These are phyloP conservation scores for Ctenopoma kingsleyae DNA, from an alignment of 2,797 vertebrate species.

Conservation along the genomic window DNA sequence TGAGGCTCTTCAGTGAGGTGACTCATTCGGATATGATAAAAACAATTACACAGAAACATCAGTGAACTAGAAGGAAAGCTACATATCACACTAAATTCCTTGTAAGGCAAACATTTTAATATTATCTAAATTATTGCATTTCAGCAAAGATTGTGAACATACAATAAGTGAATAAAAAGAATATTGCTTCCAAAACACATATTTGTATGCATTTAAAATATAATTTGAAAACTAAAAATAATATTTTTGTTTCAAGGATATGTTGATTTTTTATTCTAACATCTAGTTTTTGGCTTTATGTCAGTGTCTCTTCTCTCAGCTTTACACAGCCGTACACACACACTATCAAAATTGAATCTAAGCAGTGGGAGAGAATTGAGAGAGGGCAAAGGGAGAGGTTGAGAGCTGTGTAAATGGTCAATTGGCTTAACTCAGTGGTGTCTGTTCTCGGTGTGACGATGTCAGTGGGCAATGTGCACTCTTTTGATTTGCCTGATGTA, in stretches of 20 bases:
- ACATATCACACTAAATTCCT: too few relatives aligned
- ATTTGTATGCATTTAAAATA: too few relatives aligned
- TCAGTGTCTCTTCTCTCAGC: conserved; percentile 6
- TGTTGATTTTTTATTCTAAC: neutral
- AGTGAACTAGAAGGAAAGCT: neutral
- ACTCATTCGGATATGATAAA: neutral
- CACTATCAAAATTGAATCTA: conserved; percentile 38
- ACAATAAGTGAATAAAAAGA: too few relatives aligned
- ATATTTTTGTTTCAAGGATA: neutral
- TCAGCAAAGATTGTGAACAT: neutral
- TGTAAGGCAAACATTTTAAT: too few relatives aligned
- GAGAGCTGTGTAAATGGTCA: conserved; percentile 64
- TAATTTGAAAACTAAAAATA: neutral
- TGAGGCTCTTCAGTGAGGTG: neutral
- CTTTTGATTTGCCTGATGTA: conserved; percentile 76
- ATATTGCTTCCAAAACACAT: neutral
- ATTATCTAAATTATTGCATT: neutral
- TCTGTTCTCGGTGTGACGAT: conserved; percentile 68
- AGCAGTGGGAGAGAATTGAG: conserved; percentile 34
- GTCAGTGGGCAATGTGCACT: conserved; percentile 70
- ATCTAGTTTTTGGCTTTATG: conserved; percentile 8
- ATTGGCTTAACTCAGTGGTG: conserved; percentile 69
- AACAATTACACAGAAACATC: neutral
- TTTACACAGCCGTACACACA: conserved; percentile 21
- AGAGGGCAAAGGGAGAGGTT: conserved; percentile 59